Percentiles rank a stretch among this genome's conserved stretches.
phyloP scores from a whole-genome alignment of 2,113 vertebrate species.

The Lepus timidus region DNA sequence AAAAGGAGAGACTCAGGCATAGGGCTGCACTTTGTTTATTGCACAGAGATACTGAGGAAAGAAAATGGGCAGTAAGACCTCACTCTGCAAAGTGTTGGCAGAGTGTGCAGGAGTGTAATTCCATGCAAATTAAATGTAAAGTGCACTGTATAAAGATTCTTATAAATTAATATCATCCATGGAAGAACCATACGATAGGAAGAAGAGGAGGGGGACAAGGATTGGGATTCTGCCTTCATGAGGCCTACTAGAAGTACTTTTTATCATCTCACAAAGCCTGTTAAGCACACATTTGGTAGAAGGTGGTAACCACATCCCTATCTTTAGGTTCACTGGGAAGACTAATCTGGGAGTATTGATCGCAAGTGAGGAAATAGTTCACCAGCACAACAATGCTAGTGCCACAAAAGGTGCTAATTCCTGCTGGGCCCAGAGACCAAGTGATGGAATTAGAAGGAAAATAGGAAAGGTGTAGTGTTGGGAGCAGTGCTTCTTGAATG shows the following conservation, averaged over 20 bases:
- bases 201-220: background rate
- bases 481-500: background rate
- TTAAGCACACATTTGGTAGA: background rate
- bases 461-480: background rate
- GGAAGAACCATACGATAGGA: background rate
- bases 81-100: too few relatives aligned
- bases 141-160: conserved; percentile 26
- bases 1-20: background rate
- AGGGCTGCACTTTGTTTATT: background rate
- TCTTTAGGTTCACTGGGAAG: background rate
- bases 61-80: background rate
- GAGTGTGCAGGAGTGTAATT: background rate
- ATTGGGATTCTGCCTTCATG: background rate
- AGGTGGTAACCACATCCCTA: background rate
- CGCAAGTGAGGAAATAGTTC: background rate
- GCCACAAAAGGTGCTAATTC: background rate
- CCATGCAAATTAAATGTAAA: background rate
- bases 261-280: background rate
- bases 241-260: background rate
- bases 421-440: background rate
- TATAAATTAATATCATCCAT: conserved; percentile 31
- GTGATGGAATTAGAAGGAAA: background rate
- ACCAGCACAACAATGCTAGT: background rate
- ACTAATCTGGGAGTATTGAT: background rate
- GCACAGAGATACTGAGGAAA: background rate